phyloP scores from a whole-genome alignment of 2,888 invertebrate genomes.

The Helleia helle region DNA sequence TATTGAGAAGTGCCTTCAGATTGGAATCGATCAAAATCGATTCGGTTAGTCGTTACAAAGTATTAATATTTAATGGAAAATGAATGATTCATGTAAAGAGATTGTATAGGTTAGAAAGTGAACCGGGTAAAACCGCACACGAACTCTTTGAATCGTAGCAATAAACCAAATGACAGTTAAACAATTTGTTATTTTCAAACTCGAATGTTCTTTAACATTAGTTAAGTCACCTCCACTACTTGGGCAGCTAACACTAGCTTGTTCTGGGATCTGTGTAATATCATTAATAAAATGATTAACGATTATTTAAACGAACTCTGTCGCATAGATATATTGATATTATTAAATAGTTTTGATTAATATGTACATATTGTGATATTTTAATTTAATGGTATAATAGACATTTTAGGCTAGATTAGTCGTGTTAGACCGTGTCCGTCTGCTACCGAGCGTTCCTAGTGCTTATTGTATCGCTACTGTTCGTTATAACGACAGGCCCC shows the following conservation, averaged over 20 bases:
- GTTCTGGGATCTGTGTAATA: slow-evolving; percentile 33
- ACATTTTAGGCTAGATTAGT: slow-evolving; percentile 54
- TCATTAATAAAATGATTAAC: slow-evolving; percentile 21
- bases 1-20: slow-evolving; percentile 45
- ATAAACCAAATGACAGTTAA: slow-evolving; percentile 8
- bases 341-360: slow-evolving; percentile 54
- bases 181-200: slow-evolving; percentile 11
- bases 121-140: neutral
- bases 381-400: slow-evolving; percentile 66
- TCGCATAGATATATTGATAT: slow-evolving; percentile 38
- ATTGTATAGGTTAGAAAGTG: neutral
- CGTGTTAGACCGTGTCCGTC: slow-evolving; percentile 35
- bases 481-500: neutral
- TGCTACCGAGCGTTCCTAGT: slow-evolving; percentile 40
- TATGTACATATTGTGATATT: slow-evolving; percentile 73
- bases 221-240: slow-evolving; percentile 22
- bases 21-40: slow-evolving; percentile 29
- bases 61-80: slow-evolving; percentile 38
- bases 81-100: slow-evolving; percentile 8
- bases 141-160: slow-evolving; percentile 1
- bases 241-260: slow-evolving; percentile 25
- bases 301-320: slow-evolving; percentile 18
- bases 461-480: slow-evolving; percentile 26
- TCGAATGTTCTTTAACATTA: slow-evolving; percentile 14
- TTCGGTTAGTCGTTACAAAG: slow-evolving; percentile 38